These are phyloP conservation scores for Myxocyprinus asiaticus DNA, from an alignment of 2,113 vertebrate genomes.

Conservation along the genomic window DNA sequence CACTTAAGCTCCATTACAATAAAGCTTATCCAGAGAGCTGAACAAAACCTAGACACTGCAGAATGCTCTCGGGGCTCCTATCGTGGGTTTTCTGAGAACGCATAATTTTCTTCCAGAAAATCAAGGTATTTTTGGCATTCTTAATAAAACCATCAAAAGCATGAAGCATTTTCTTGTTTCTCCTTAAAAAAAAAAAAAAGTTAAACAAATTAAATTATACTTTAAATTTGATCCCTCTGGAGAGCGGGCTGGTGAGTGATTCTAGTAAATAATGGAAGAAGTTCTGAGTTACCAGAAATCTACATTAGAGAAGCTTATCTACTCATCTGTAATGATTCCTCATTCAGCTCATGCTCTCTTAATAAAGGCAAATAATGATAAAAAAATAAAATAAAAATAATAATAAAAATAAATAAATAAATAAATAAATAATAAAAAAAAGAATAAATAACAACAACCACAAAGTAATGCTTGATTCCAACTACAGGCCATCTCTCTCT, in stretches of 20 bases:
- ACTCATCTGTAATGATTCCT: background rate
- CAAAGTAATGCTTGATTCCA: background rate
- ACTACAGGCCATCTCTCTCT: background rate
- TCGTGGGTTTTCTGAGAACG: constrained; percentile 1
- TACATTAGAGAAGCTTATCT: constrained; percentile 7
- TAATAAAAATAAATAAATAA: too few species aligned
- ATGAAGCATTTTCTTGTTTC: background rate
- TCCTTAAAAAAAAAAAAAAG: constrained; percentile 5
- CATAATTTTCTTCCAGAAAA: background rate
- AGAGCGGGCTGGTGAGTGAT: background rate
- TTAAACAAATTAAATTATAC: too few species aligned
- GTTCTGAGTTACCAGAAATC: constrained; percentile 35
- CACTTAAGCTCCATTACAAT: background rate
- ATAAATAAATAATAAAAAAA: too few species aligned
- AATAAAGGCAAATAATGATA: too few species aligned
- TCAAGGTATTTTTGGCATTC: background rate
- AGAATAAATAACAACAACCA: background rate
- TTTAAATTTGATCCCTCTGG: background rate
- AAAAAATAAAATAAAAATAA: too few species aligned
- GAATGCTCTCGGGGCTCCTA: background rate
- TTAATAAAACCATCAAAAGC: background rate
- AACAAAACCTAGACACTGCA: background rate
- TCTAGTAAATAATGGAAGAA: constrained; percentile 19
- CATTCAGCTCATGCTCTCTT: background rate
- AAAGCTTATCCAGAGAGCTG: background rate